Conservation (phyloP, 2,797 vertebrate species). For the Xenops minutus region DNA sequence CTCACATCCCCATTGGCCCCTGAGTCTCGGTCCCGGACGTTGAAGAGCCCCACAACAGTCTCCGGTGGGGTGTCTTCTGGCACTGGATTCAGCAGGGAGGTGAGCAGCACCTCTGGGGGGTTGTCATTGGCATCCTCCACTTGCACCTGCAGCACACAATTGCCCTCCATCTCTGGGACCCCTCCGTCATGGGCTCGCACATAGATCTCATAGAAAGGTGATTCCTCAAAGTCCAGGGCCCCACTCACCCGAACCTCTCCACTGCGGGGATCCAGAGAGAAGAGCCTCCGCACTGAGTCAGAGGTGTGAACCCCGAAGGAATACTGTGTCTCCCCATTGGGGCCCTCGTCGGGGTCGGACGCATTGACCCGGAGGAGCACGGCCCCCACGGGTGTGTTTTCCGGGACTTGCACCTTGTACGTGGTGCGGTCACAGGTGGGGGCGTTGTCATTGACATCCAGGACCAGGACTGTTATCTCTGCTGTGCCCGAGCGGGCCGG, state of each 20-base stretch:
- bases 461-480: conserved; percentile 83
- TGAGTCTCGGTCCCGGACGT: conserved; percentile 86
- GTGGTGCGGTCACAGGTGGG: conserved; percentile 85
- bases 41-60: conserved; percentile 90
- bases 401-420: conserved; percentile 83
- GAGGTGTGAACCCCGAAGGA: conserved; percentile 90
- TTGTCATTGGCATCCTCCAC: conserved; percentile 92
- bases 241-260: conserved; percentile 87
- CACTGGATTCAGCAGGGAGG: conserved; percentile 85
- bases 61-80: conserved; percentile 83
- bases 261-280: conserved; percentile 83
- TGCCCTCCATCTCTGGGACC: conserved; percentile 90
- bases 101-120: conserved; percentile 86
- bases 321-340: conserved; percentile 87
- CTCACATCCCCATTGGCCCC: conserved; percentile 86
- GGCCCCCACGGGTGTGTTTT: conserved; percentile 86
- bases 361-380: conserved; percentile 89
- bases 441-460: conserved; percentile 93
- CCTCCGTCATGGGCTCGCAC: conserved; percentile 89
- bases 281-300: conserved; percentile 80
- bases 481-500: conserved; percentile 87
- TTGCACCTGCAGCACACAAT: conserved; percentile 89
- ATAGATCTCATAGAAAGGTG: conserved; percentile 84
- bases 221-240: conserved; percentile 89
- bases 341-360: conserved; percentile 87